Base-by-base conservation (phyloP, 2,888 invertebrate species). In the Cheilosia urbana region DNA sequence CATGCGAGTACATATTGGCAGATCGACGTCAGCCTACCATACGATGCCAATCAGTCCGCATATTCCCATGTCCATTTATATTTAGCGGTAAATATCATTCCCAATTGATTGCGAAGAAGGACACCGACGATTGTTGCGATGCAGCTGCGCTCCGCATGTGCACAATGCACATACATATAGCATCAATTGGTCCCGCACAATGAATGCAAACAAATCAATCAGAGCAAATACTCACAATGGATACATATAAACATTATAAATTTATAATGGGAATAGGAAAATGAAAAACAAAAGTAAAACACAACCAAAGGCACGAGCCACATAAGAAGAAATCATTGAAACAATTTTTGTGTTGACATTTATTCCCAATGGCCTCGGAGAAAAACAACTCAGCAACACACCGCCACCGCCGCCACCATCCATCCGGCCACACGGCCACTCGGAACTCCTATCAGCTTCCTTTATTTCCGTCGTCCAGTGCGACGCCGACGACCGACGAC, bases 261-360 rank as follows among this genome's bases (percentile, higher is more conserved):
- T 68, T 84, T 76, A 71, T 80, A 84, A 84, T 84, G 84, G 47
- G 30, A 76, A 69, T 57, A 72, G 51, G 65, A 71, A 51, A 82
- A 81, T 37, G 51, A 53, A 60, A 66, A 71, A 71, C 40, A 24
- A 63, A 71, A 71, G 40, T 24, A 51, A 21, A 37, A 30, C n/a
- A 37, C 27, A 53, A 45, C 27, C 17, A 19, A 19, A 7, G 13
- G 21, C 9, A 30, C n/a, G n/a, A 60, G 58, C 27, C 27, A 27
- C 27, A 27, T 49, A 62, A 79, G 49, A 68, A 85, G 72, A 66
- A 81, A 81, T 85, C 76, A 85, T 85, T 81, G 81, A 81, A 85
- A 85, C 85, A 85, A 85, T 85, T 85, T 85, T 81, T 81, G 76
- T 85, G 85, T 85, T 85, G 85, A 85, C 85, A 85, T 85, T 85